Percentiles rank a stretch among this genome's conserved stretches.
Conservation (phyloP, 2,113 vertebrate species). For the Leptobrachium leishanense region DNA sequence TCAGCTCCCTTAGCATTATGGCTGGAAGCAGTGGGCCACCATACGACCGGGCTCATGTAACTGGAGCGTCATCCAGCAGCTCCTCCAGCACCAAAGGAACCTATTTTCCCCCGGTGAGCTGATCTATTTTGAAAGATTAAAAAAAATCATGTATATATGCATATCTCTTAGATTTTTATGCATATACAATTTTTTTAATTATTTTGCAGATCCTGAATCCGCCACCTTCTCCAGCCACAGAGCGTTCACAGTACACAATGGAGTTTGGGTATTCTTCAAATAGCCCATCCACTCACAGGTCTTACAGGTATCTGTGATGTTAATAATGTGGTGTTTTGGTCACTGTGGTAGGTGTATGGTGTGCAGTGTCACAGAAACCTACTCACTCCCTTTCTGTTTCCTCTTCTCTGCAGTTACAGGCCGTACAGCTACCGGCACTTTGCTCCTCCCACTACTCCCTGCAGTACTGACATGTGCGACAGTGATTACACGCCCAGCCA, state of each 20-base stretch:
- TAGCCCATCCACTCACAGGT: slow-evolving; percentile 95
- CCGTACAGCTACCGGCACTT: slow-evolving; percentile 95
- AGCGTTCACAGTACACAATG: slow-evolving; percentile 94
- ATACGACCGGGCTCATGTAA: slow-evolving; percentile 93
- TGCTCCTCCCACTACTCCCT: slow-evolving; percentile 94
- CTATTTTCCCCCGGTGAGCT: slow-evolving; percentile 91
- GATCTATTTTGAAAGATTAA: too few species aligned
- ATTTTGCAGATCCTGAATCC: slow-evolving; percentile 88
- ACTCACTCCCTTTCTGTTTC: fast-evolving
- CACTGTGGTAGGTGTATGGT: too few species aligned
- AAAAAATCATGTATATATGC: too few species aligned
- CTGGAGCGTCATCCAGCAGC: slow-evolving; percentile 95
- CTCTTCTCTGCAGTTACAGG: slow-evolving; percentile 73
- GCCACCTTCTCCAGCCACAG: slow-evolving; percentile 93
- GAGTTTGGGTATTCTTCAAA: slow-evolving; percentile 97
- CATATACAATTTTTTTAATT: too few species aligned
- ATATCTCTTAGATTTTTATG: too few species aligned
- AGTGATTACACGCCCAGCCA: slow-evolving; percentile 94
- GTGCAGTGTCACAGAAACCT: too few species aligned
- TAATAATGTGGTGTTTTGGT: fast-evolving
- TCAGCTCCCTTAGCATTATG: slow-evolving; percentile 96
- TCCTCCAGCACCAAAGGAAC: slow-evolving; percentile 97
- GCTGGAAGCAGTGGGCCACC: slow-evolving; percentile 92
- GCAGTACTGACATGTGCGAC: slow-evolving; percentile 96
- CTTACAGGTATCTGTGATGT: slow-evolving; percentile 81